phyloP scores from a whole-genome alignment of 1,140 invertebrate species.

The Chlorops oryzae region DNA sequence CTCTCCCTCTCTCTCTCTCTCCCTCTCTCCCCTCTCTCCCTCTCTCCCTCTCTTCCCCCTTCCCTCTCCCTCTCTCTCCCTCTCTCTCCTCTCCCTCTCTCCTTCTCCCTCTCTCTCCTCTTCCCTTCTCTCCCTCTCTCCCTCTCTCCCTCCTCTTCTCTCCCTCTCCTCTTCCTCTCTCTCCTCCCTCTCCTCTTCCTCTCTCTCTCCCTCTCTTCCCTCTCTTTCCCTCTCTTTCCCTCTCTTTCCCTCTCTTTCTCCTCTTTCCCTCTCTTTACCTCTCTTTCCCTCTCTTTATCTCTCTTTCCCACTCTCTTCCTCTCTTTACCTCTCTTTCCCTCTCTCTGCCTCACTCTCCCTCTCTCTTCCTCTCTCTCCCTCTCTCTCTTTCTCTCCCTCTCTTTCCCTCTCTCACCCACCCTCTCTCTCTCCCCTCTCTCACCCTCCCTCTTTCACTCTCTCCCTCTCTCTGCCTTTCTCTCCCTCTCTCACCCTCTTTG shows the following conservation, averaged over 20 bases:
- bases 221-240: background rate
- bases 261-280: background rate
- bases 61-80: background rate
- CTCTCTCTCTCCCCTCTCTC: background rate
- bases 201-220: background rate
- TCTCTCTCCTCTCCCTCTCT: no score
- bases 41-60: background rate
- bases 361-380: slow-evolving; percentile 1
- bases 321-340: background rate
- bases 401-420: background rate
- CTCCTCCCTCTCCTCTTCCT: background rate
- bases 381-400: background rate
- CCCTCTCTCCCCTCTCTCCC: background rate
- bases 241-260: background rate
- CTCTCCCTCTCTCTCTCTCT: background rate
- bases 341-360: background rate
- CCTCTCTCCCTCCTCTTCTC: background rate
- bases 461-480: background rate
- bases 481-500: background rate
- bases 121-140: background rate
- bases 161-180: background rate
- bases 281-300: background rate
- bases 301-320: background rate
- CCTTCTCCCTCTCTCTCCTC: no score
- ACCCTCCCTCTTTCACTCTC: background rate